Conservation (phyloP, 2,797 vertebrate genomes). For the Molossus molossus region DNA sequence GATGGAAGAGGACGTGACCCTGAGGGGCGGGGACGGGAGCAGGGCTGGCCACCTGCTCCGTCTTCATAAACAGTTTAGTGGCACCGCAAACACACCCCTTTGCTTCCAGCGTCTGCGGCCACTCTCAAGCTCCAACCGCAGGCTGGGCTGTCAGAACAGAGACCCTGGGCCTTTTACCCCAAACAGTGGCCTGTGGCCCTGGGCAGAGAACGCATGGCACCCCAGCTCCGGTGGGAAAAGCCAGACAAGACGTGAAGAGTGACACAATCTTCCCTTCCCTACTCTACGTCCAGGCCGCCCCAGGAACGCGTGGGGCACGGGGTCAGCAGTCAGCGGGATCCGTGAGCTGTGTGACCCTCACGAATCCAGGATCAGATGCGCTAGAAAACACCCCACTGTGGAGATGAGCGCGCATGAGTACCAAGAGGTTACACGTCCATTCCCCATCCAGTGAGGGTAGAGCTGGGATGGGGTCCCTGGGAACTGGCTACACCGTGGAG, state of each 20-base stretch:
- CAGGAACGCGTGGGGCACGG: too few species aligned
- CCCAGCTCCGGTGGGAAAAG: background rate
- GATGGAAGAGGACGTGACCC: background rate
- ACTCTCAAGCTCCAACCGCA: background rate
- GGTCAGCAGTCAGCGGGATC: background rate
- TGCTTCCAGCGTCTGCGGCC: background rate
- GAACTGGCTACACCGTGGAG: background rate
- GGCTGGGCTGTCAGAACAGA: background rate
- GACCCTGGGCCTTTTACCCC: background rate
- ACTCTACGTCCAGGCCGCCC: accelerated
- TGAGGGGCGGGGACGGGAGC: background rate
- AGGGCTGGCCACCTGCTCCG: background rate
- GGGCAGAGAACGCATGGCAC: background rate
- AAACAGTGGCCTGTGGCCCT: background rate
- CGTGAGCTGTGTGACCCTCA: background rate
- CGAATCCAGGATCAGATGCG: background rate
- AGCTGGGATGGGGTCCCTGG: background rate
- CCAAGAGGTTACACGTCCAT: background rate
- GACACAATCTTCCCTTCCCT: too few species aligned
- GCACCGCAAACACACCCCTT: accelerated
- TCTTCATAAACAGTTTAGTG: background rate
- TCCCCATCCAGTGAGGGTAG: background rate
- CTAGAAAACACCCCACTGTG: background rate
- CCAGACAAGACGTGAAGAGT: background rate
- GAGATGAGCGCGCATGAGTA: too few species aligned